A percentile compares a stretch with the other conserved stretches of the same genome.
phyloP scores from a whole-genome alignment of 1,140 invertebrate genomes.

The Pseudobourletiella spinata region DNA sequence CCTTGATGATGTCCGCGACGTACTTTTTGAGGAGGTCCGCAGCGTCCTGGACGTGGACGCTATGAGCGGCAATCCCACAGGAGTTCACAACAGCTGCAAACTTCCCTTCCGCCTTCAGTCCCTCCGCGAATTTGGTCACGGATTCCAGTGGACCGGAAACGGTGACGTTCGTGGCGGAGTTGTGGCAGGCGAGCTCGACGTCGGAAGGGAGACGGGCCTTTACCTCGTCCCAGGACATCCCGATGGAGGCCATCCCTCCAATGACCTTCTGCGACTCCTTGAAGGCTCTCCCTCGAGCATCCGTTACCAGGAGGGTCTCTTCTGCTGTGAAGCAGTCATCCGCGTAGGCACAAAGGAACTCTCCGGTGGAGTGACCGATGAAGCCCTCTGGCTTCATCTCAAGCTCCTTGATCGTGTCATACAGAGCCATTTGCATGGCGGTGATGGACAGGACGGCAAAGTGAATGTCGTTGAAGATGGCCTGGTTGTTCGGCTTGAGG shows the following conservation, averaged over 20 bases:
- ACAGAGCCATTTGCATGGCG: conserved; percentile 82
- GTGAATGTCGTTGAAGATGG: conserved; percentile 68
- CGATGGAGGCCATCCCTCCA: conserved; percentile 52
- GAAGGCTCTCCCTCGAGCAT: conserved; percentile 51
- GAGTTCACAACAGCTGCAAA: conserved; percentile 11
- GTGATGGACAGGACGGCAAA: conserved; percentile 87
- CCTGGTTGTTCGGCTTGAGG: conserved; percentile 61
- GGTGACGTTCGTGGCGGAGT: conserved; percentile 5
- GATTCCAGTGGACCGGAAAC: conserved; percentile 76
- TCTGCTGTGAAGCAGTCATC: conserved; percentile 87
- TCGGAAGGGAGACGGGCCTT: conserved; percentile 60
- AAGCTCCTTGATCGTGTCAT: conserved; percentile 68
- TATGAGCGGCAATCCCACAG: conserved; percentile 7
- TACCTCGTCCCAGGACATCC: conserved; percentile 77
- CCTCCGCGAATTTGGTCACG: conserved; percentile 45
- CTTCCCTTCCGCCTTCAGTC: conserved; percentile 4
- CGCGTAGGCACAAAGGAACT: conserved; percentile 92
- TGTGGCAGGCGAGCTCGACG: conserved; percentile 27
- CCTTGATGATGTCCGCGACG: conserved; percentile 44
- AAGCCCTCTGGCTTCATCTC: conserved; percentile 84
- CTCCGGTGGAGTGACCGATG: conserved; percentile 90
- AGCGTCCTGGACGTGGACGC: conserved; percentile 50
- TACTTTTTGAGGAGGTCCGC: conserved; percentile 39
- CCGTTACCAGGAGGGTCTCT: conserved; percentile 84
- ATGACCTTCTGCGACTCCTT: conserved; percentile 44